These are phyloP conservation scores for Eubucco bourcierii DNA, from an alignment of 2,113 vertebrate species.

Conservation along the genomic window DNA sequence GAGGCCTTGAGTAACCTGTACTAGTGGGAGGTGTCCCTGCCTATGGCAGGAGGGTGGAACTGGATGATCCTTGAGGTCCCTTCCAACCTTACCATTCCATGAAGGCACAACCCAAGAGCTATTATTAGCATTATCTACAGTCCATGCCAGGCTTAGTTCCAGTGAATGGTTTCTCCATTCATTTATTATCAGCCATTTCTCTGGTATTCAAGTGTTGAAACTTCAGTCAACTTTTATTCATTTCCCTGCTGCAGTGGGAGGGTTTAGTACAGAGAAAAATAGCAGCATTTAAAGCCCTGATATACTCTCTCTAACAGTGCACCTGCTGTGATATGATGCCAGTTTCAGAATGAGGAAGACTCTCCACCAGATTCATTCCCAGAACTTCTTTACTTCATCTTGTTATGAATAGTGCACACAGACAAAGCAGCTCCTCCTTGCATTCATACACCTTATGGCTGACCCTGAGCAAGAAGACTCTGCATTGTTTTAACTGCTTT, in stretches of 20 bases:
- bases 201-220: not conserved
- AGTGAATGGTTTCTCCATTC: not conserved
- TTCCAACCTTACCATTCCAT: not conserved
- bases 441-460: not conserved
- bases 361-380: not conserved
- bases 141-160: not conserved
- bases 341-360: not conserved
- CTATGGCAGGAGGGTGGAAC: too few species aligned
- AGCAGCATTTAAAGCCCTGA: not conserved
- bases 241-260: not conserved
- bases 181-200: not conserved
- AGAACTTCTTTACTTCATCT: not conserved
- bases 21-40: too few species aligned
- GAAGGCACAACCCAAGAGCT: not conserved
- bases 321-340: not conserved
- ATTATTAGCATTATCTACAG: not conserved
- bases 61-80: too few species aligned
- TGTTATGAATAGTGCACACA: not conserved
- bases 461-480: not conserved
- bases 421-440: not conserved
- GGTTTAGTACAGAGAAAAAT: not conserved
- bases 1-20: too few species aligned
- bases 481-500: not conserved
- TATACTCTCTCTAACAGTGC: not conserved
- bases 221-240: not conserved